phyloP scores from a whole-genome alignment of 1,140 invertebrate species.

The Lepidurus packardi region DNA sequence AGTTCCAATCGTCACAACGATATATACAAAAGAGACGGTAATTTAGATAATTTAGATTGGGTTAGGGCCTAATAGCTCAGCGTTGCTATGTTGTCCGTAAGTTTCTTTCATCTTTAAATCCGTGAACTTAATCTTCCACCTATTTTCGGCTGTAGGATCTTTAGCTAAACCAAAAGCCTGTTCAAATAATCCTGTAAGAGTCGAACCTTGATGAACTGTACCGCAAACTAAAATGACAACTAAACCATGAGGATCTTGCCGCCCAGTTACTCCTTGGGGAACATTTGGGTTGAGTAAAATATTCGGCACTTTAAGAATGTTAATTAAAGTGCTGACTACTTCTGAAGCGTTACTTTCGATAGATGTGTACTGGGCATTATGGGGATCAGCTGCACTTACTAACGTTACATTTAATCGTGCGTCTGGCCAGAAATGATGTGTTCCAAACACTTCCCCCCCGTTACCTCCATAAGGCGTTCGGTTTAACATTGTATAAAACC shows the following conservation, averaged over 20 bases:
- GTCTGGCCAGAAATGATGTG: neutral
- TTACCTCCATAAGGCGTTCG: neutral
- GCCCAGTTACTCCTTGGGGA: conserved; percentile 16
- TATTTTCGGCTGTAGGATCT: conserved; percentile 12
- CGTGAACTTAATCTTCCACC: conserved; percentile 28
- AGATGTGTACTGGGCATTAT: neutral
- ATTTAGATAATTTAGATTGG: too few relatives aligned
- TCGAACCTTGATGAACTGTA: conserved; percentile 26
- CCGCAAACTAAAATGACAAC: conserved; percentile 26
- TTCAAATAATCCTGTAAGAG: conserved; percentile 28
- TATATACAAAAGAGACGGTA: too few relatives aligned
- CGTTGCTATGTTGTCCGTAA: neutral
- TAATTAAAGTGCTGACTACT: neutral
- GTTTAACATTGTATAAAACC: conserved; percentile 1
- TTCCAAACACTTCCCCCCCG: neutral
- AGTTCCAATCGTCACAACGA: too few relatives aligned
- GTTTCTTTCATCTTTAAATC: conserved; percentile 25
- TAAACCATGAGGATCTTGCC: conserved; percentile 25
- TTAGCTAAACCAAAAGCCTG: conserved; percentile 27
- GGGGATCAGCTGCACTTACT: neutral
- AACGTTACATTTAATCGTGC: neutral
- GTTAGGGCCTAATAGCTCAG: neutral
- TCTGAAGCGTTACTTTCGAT: neutral
- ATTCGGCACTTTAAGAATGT: conserved; percentile 8
- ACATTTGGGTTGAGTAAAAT: conserved; percentile 9